Evolutionary conservation across 2,797 vertebrate genomes (phyloP), one percentile per base, ranked within the genome.

Genomic region (Hyperoplus lanceolatus): DNA sequence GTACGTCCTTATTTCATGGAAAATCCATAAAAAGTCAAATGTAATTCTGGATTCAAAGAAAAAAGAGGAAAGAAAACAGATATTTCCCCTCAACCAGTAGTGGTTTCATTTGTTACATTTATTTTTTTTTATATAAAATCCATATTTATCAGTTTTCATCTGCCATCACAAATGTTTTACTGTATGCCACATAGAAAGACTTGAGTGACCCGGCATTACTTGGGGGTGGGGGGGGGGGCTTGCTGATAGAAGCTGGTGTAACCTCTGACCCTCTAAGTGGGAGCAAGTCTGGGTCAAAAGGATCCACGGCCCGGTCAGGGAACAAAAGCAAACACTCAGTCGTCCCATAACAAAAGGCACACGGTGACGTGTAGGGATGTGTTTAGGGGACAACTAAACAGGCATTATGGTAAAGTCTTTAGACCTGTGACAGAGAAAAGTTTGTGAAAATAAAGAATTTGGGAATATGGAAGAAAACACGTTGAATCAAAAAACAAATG

Each of bases 241-340:
- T 68, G 64, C 85, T 62, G 84, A 87, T 86, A 65, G 86, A 61
- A 87, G 82, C 84, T 68, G 76, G 77, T 87, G 77, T 90, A 70
- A 92, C 93, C 89, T 93, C 55, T 87, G 88, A 93, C 86, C 89
- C 76, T 62, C 70, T 93, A 94, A 94, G 88, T 91, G 94, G 91
- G 94, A 86, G 86, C 93, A 93, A 90, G 93, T 94, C 91, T 93
- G 92, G 93, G 94, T 94, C 92, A 93, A 77, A 80, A 82, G 81
- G 89, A 82, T 92, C 78, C 56, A 53, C 82, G 70, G 80, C 79
- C 29, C 85, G 91, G 90, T 90, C 84, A 90, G 78, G 7, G 62
- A 82, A 92, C 84, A 91, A 90, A 63, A 83, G 64, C 69, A 84
- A 77, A 81, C 82, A 73, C 50, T 75, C 66, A 58, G 46, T 10